Conservation (phyloP, 2,888 invertebrate species). For the Ennomos erosarius region DNA sequence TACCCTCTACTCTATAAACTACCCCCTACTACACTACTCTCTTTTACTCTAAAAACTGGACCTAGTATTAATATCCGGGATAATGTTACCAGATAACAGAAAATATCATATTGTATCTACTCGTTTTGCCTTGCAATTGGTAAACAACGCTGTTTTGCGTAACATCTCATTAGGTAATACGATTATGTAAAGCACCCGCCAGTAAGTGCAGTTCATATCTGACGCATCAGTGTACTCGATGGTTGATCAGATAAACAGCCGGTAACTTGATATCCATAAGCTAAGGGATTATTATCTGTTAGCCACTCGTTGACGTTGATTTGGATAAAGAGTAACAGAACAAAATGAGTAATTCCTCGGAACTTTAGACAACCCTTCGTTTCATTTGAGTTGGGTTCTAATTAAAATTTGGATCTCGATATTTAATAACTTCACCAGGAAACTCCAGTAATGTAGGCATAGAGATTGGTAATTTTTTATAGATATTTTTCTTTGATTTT, state of each 20-base stretch:
- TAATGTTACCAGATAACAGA: too few species aligned
- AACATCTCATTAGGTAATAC: slow-evolving; percentile 55
- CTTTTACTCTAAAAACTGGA: too few species aligned
- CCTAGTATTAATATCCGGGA: too few species aligned
- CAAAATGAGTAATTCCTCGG: background rate
- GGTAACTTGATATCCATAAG: slow-evolving; percentile 26
- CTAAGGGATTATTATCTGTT: slow-evolving; percentile 13
- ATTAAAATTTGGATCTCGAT: too few species aligned
- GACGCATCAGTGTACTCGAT: slow-evolving; percentile 26
- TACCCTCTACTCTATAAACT: too few species aligned
- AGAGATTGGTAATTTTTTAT: too few species aligned
- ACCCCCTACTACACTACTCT: too few species aligned
- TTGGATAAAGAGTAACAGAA: slow-evolving; percentile 11
- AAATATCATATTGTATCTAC: background rate
- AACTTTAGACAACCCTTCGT: too few species aligned
- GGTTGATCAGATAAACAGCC: slow-evolving; percentile 45
- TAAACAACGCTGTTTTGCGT: slow-evolving; percentile 48
- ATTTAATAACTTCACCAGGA: too few species aligned
- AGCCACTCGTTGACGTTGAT: slow-evolving; percentile 14
- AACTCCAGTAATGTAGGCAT: too few species aligned
- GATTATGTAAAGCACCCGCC: slow-evolving; percentile 56
- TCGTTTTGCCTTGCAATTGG: slow-evolving; percentile 17
- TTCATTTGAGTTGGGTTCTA: too few species aligned
- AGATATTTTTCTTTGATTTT: too few species aligned
- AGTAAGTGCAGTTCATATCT: slow-evolving; percentile 47